Conservation (phyloP, 1,140 invertebrate genomes). For the Globodera rostochiensis region DNA sequence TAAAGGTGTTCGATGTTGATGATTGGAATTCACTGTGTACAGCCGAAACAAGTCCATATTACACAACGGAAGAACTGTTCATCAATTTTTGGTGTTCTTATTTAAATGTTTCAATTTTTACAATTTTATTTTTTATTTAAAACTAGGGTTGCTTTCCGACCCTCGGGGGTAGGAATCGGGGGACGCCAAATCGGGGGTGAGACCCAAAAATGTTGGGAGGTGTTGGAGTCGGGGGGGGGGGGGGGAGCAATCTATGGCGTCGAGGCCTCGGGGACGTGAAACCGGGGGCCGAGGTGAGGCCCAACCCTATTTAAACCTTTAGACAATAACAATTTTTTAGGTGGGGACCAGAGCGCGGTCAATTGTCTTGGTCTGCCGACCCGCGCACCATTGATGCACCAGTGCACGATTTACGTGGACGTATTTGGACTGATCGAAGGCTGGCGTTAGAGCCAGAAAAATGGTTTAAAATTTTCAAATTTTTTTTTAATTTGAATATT, state of each 20-base stretch:
- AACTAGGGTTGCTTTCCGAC: no score
- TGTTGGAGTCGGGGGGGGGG: no score
- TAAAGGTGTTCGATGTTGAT: slow-evolving; percentile 74
- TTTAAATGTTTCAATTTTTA: not conserved
- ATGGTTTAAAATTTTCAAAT: slow-evolving; percentile 40
- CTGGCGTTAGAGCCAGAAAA: slow-evolving; percentile 69
- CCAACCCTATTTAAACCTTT: no score
- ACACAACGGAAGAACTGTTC: slow-evolving; percentile 70
- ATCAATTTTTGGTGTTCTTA: slow-evolving; percentile 62
- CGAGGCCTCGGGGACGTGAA: no score
- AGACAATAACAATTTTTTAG: slow-evolving; percentile 66
- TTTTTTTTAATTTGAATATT: not conserved
- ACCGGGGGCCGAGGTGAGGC: no score
- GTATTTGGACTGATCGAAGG: slow-evolving; percentile 77
- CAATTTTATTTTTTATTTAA: no score
- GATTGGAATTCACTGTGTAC: slow-evolving; percentile 98
- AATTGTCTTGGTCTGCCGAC: slow-evolving; percentile 60
- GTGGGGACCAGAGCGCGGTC: slow-evolving; percentile 71
- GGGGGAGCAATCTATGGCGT: no score
- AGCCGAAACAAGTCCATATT: slow-evolving; percentile 83
- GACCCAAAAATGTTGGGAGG: no score
- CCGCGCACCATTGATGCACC: slow-evolving; percentile 52
- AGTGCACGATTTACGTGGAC: slow-evolving; percentile 75
- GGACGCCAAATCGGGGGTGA: no score
- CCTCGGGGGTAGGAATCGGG: no score